Percentiles rank a stretch among this genome's conserved stretches.
These are phyloP conservation scores for Anisognathus igniventris DNA, from an alignment of 2,797 vertebrate species.

Conservation along the genomic window DNA sequence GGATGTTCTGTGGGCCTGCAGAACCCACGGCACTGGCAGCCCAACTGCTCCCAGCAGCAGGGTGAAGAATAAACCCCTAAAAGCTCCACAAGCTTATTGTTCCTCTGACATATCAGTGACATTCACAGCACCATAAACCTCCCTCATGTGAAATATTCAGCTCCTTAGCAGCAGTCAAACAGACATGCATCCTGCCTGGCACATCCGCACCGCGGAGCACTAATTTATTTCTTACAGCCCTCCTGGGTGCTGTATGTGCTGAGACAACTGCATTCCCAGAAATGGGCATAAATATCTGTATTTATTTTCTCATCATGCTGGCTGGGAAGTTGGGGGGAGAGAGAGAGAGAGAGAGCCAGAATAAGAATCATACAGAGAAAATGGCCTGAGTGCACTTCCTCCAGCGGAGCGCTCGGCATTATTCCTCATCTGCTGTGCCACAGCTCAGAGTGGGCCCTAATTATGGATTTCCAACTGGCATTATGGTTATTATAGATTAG, in stretches of 20 bases:
- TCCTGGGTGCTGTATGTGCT: not conserved
- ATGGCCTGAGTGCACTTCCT: constrained; percentile 24
- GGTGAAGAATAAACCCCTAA: not conserved
- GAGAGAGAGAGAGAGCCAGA: not conserved
- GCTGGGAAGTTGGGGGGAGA: not conserved
- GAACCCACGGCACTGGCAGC: not conserved
- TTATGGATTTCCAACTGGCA: constrained; percentile 64
- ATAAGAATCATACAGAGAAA: constrained; percentile 28
- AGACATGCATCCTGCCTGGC: not conserved
- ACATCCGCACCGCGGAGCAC: not conserved
- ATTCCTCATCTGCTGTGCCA: constrained; percentile 22
- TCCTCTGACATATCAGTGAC: not conserved
- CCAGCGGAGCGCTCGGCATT: not conserved
- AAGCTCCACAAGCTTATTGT: not conserved
- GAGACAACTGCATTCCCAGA: constrained; percentile 24
- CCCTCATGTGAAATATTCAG: not conserved
- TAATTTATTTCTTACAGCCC: constrained; percentile 21
- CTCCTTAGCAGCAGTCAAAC: not conserved
- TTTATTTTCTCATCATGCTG: constrained; percentile 55
- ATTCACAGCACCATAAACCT: not conserved
- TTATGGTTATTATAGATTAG: constrained; percentile 52
- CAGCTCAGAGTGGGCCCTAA: constrained; percentile 57
- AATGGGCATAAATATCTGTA: constrained; percentile 27
- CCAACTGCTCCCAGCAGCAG: not conserved
- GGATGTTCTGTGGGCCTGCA: not conserved